A percentile compares a stretch with the other conserved stretches of the same genome.
These are phyloP conservation scores for Calameuta filiformis DNA, from an alignment of 2,888 invertebrate genomes.

Conservation along the genomic window DNA sequence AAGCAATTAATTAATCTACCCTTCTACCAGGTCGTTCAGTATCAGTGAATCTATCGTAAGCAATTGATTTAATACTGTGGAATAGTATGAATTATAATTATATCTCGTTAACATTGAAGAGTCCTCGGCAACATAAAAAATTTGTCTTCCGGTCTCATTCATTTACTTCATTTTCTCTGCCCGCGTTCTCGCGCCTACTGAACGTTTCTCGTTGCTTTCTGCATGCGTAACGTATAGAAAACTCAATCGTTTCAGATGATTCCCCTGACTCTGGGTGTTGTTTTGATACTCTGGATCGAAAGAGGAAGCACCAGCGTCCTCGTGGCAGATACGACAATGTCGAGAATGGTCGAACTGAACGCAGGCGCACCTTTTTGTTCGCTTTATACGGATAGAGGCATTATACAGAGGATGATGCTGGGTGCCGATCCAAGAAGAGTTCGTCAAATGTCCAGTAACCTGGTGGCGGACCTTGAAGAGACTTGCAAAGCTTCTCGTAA, in stretches of 20 bases:
- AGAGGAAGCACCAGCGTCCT: conserved; percentile 64
- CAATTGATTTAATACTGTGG: not conserved
- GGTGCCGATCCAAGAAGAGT: conserved; percentile 70
- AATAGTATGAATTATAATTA: not conserved
- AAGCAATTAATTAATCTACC: not conserved
- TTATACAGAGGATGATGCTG: conserved; percentile 72
- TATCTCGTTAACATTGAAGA: not conserved
- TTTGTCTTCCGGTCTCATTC: not conserved
- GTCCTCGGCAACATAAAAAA: not conserved
- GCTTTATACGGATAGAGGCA: conserved; percentile 72
- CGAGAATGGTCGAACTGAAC: conserved; percentile 74
- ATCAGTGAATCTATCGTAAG: not conserved
- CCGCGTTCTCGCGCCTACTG: not conserved
- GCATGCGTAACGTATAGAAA: not conserved
- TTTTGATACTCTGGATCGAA: conserved; percentile 2
- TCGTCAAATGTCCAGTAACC: conserved; percentile 72
- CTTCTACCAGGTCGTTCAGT: not conserved
- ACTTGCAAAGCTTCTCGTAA: conserved; percentile 67
- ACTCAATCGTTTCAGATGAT: not conserved
- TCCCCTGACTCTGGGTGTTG: not conserved
- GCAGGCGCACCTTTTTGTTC: conserved; percentile 72
- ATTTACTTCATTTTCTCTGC: not conserved
- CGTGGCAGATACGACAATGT: conserved; percentile 73
- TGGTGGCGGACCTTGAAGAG: conserved; percentile 70
- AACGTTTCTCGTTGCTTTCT: not conserved